phyloP scores from a whole-genome alignment of 2,888 invertebrate genomes.

The Tenodera sinensis region DNA sequence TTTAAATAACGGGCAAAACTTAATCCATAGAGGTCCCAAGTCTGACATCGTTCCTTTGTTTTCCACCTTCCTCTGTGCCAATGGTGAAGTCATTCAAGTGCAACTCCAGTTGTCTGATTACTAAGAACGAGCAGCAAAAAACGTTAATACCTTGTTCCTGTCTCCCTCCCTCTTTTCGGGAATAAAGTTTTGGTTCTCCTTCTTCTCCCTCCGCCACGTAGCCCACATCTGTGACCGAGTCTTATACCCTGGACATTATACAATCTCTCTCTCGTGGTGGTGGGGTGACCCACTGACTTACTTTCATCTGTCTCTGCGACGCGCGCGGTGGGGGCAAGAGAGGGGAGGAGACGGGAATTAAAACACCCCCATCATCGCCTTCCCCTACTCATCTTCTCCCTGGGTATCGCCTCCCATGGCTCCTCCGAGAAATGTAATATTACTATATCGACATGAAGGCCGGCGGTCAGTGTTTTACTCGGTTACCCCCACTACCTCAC shows the following conservation, averaged over 20 bases:
- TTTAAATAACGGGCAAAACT: background rate
- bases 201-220: background rate
- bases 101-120: background rate
- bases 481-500: background rate
- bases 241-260: background rate
- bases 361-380: slow-evolving; percentile 17
- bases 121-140: background rate
- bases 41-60: background rate
- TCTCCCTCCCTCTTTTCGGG: background rate
- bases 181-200: background rate
- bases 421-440: background rate
- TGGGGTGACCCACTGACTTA: slow-evolving; percentile 9
- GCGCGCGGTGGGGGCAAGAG: background rate
- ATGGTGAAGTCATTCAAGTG: background rate
- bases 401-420: background rate
- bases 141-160: background rate
- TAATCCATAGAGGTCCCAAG: background rate
- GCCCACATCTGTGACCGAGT: slow-evolving; percentile 15
- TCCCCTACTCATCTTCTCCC: background rate
- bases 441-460: background rate
- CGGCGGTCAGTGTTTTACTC: background rate
- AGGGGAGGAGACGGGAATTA: background rate
- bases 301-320: background rate
- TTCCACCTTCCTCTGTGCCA: background rate
- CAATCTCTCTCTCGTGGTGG: background rate